These are phyloP conservation scores for Sphaeramia orbicularis DNA, from an alignment of 2,797 vertebrate genomes.

Conservation along the genomic window DNA sequence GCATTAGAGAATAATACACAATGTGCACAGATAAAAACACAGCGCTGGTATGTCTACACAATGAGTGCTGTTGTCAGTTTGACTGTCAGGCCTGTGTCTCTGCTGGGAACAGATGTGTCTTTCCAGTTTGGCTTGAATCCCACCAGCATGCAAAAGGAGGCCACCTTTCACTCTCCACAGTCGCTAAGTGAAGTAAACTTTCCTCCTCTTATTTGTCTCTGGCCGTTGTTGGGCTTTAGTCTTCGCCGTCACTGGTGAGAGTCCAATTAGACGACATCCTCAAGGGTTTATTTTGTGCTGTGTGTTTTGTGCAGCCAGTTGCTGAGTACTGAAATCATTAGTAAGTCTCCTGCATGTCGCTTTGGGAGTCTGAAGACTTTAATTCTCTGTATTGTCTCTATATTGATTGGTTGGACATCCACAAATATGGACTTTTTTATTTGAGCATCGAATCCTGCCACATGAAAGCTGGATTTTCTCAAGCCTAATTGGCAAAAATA, in stretches of 20 bases:
- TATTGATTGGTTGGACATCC: conserved; percentile 78
- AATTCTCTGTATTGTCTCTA: conserved; percentile 71
- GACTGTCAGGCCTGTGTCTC: conserved; percentile 56
- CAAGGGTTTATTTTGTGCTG: conserved; percentile 62
- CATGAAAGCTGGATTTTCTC: conserved; percentile 50
- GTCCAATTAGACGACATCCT: conserved; percentile 77
- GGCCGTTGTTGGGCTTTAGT: conserved; percentile 63
- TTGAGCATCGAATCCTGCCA: conserved; percentile 13
- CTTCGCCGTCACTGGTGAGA: conserved; percentile 67
- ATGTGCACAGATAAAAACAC: conserved; percentile 38
- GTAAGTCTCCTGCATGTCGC: conserved; percentile 74
- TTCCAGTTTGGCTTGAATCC: conserved; percentile 54
- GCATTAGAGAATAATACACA: conserved; percentile 38
- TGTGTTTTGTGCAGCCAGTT: conserved; percentile 73
- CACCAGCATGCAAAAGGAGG: conserved; percentile 54
- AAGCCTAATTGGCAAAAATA: conserved; percentile 46
- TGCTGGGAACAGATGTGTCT: conserved; percentile 54
- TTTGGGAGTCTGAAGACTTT: conserved; percentile 66
- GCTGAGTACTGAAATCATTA: conserved; percentile 82
- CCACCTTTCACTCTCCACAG: conserved; percentile 58
- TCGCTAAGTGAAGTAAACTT: conserved; percentile 66
- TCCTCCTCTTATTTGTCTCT: conserved; percentile 60
- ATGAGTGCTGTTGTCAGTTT: conserved; percentile 46
- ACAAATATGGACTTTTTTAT: conserved; percentile 67
- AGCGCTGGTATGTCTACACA: conserved; percentile 50